These are phyloP conservation scores for Drosophila merina DNA, from an alignment of 2,888 invertebrate species.

Conservation along the genomic window DNA sequence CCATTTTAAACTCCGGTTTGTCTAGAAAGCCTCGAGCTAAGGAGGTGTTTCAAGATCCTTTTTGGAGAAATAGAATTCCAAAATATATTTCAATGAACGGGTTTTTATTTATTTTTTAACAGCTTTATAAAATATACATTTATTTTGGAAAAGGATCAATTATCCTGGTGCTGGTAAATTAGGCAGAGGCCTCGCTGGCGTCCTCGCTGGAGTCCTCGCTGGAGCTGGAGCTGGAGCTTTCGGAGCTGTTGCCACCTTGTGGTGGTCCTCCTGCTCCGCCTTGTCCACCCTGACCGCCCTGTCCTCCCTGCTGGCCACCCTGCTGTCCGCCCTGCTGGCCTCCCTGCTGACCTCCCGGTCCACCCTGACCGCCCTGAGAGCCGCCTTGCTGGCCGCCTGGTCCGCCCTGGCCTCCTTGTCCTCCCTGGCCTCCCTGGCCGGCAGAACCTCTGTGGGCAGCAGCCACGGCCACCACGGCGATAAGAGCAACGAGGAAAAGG, in stretches of 20 bases:
- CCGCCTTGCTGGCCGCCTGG: not conserved
- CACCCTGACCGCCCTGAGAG: not conserved
- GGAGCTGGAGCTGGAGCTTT: slow-evolving; percentile 18
- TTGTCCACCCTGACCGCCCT: not conserved
- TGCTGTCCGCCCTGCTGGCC: not conserved
- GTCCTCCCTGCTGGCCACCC: slow-evolving; percentile 5
- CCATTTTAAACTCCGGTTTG: slow-evolving; percentile 5
- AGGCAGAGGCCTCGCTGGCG: not conserved
- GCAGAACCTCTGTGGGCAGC: not conserved
- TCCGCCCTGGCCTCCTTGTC: not conserved
- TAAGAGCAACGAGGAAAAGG: slow-evolving; percentile 28
- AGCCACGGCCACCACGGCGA: slow-evolving; percentile 6
- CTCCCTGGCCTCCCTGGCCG: not conserved
- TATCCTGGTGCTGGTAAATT: not conserved
- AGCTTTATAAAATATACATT: slow-evolving; percentile 5
- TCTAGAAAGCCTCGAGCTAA: too few relatives aligned
- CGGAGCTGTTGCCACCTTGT: slow-evolving; percentile 16
- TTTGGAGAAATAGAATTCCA: too few relatives aligned
- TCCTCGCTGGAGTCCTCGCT: not conserved
- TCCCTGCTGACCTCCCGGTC: not conserved
- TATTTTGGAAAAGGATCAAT: not conserved
- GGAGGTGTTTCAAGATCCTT: too few relatives aligned
- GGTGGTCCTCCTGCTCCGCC: slow-evolving; percentile 1
- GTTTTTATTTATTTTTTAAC: not conserved
- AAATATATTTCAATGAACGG: not conserved